phyloP scores from a whole-genome alignment of 1,140 invertebrate genomes.

The Triops longicaudatus region DNA sequence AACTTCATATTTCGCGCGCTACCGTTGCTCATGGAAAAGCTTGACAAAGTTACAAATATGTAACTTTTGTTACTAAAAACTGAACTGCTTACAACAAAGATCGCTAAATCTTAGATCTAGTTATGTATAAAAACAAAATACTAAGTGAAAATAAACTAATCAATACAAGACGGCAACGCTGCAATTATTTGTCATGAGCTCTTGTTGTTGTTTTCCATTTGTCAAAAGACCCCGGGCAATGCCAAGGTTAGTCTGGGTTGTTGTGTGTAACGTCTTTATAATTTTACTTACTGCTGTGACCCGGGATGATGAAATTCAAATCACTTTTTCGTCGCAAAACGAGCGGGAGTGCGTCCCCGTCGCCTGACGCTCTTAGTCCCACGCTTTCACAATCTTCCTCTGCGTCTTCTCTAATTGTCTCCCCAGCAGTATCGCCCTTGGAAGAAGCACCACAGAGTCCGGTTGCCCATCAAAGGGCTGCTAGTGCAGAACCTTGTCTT shows the following conservation, averaged over 20 bases:
- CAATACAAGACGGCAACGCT: too few species aligned
- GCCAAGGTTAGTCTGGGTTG: neutral
- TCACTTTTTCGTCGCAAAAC: slow-evolving; percentile 58
- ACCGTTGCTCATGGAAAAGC: neutral
- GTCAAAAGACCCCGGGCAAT: too few species aligned
- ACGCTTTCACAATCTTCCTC: slow-evolving; percentile 26
- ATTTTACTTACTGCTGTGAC: slow-evolving; percentile 35
- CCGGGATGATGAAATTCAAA: slow-evolving; percentile 69
- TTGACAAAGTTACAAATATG: too few species aligned
- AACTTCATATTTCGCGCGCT: too few species aligned
- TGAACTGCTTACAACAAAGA: too few species aligned
- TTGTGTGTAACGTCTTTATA: neutral
- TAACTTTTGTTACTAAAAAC: too few species aligned
- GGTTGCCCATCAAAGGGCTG: neutral
- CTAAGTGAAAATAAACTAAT: too few species aligned
- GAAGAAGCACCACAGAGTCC: neutral
- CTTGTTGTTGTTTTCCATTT: too few species aligned
- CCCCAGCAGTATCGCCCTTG: slow-evolving; percentile 38
- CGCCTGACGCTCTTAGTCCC: slow-evolving; percentile 35
- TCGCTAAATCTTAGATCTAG: too few species aligned
- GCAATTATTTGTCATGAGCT: too few species aligned
- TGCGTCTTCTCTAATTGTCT: slow-evolving; percentile 32
- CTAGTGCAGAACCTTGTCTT: neutral
- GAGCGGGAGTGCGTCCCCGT: slow-evolving; percentile 24
- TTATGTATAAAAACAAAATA: too few species aligned